Conservation (phyloP, 1,140 invertebrate species). For the Hylaeus volcanicus region DNA sequence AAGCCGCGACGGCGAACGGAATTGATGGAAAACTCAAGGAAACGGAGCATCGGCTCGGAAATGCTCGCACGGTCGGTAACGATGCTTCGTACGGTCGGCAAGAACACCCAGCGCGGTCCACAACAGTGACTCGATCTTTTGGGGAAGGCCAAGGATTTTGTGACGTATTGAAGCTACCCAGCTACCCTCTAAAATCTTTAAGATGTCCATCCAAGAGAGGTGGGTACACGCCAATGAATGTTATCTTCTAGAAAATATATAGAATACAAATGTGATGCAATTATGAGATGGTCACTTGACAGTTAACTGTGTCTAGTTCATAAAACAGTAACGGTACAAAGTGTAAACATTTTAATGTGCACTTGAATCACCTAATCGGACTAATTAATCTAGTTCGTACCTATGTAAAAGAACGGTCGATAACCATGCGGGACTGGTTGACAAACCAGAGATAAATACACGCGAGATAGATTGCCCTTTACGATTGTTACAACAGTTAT, state of each 20-base stretch:
- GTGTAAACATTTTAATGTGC: slow-evolving; percentile 10
- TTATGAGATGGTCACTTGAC: too few relatives aligned
- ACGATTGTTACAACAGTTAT: slow-evolving; percentile 41
- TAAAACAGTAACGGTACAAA: background rate
- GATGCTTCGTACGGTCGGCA: background rate
- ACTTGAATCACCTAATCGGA: background rate
- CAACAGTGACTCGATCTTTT: too few relatives aligned
- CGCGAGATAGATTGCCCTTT: slow-evolving; percentile 25
- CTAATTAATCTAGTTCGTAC: slow-evolving; percentile 4
- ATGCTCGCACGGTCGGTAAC: background rate
- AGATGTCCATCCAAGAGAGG: too few relatives aligned
- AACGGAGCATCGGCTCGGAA: background rate
- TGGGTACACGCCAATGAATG: too few relatives aligned
- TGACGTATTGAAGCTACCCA: too few relatives aligned
- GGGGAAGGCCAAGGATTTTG: too few relatives aligned
- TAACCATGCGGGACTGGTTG: background rate
- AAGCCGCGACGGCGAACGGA: background rate
- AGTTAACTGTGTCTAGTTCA: too few relatives aligned
- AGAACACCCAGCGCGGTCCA: background rate
- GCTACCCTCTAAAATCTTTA: too few relatives aligned
- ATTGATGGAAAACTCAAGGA: background rate
- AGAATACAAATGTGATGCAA: too few relatives aligned
- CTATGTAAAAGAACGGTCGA: background rate
- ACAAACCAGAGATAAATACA: slow-evolving; percentile 22
- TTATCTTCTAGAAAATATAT: too few relatives aligned